Percentiles rank a stretch among this genome's conserved stretches.
phyloP scores from a whole-genome alignment of 2,113 vertebrate species.

The Zapus hudsonius region DNA sequence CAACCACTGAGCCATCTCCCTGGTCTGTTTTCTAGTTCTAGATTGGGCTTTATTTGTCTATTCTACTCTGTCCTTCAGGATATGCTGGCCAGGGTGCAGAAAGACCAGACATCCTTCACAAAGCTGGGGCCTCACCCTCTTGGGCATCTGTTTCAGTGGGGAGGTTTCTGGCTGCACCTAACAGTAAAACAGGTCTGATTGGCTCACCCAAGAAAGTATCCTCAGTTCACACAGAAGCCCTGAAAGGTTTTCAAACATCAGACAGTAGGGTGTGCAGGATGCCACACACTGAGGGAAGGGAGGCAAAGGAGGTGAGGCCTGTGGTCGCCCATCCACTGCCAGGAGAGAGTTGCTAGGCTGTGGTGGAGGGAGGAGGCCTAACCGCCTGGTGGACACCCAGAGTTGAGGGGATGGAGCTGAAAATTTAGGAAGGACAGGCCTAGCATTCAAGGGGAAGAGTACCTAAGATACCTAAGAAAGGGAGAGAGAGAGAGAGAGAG shows the following conservation, averaged over 20 bases:
- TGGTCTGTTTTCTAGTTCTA: neutral
- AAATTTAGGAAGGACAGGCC: neutral
- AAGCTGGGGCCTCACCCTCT: neutral
- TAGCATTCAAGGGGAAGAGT: too few relatives aligned
- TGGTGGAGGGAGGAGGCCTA: neutral
- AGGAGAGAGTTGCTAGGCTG: neutral
- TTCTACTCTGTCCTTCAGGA: neutral
- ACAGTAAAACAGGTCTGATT: neutral
- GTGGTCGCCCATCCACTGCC: accelerated
- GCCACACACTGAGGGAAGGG: neutral
- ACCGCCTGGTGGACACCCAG: neutral
- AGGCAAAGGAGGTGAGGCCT: neutral
- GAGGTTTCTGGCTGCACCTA: neutral
- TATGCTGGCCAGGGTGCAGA: neutral
- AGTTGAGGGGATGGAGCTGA: neutral
- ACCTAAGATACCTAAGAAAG: neutral
- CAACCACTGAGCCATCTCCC: too few relatives aligned
- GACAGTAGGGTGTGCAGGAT: neutral
- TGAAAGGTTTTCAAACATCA: neutral
- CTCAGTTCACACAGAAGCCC: neutral
- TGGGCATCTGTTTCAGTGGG: neutral
- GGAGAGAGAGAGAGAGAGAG: neutral
- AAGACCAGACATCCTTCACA: neutral
- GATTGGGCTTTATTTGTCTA: neutral
- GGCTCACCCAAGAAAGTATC: neutral